phyloP scores from a whole-genome alignment of 1,140 invertebrate species.

The Drosophila nasuta region DNA sequence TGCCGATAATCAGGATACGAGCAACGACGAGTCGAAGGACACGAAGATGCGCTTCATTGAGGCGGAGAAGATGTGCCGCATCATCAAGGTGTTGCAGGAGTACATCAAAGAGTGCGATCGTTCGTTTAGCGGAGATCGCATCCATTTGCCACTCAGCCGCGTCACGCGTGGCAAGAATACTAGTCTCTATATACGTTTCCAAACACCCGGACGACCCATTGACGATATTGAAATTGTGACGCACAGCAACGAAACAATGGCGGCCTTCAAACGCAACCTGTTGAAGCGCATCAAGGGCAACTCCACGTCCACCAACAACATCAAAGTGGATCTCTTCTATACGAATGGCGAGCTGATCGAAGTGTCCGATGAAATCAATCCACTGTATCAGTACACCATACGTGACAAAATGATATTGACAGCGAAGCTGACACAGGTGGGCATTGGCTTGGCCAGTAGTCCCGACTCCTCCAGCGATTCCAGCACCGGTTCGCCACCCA shows the following conservation, averaged over 20 bases:
- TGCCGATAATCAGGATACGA: slow-evolving; percentile 64
- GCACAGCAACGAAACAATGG: slow-evolving; percentile 95
- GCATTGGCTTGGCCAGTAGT: slow-evolving; percentile 93
- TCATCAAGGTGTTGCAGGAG: slow-evolving; percentile 97
- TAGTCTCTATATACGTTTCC: slow-evolving; percentile 94
- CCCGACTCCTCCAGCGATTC: slow-evolving; percentile 88
- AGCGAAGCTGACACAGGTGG: slow-evolving; percentile 93
- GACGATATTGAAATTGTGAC: slow-evolving; percentile 97
- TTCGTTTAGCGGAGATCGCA: slow-evolving; percentile 94
- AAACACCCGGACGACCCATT: slow-evolving; percentile 94
- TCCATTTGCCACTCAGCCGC: slow-evolving; percentile 88
- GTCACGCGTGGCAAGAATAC: slow-evolving; percentile 96
- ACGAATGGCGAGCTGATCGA: slow-evolving; percentile 95
- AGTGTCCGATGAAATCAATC: slow-evolving; percentile 94
- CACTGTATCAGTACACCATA: slow-evolving; percentile 94
- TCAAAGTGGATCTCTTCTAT: slow-evolving; percentile 94
- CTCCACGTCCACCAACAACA: slow-evolving; percentile 88
- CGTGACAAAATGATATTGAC: slow-evolving; percentile 97
- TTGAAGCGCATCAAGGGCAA: slow-evolving; percentile 90
- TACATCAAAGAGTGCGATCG: slow-evolving; percentile 98
- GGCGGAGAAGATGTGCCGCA: slow-evolving; percentile 95
- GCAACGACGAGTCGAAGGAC: slow-evolving; percentile 76
- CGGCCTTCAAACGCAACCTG: slow-evolving; percentile 87
- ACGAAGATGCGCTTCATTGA: slow-evolving; percentile 86
- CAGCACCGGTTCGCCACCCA: slow-evolving; percentile 90